Base-by-base conservation (phyloP, 2,113 vertebrate genomes). In the Lichenostomus cassidix region DNA sequence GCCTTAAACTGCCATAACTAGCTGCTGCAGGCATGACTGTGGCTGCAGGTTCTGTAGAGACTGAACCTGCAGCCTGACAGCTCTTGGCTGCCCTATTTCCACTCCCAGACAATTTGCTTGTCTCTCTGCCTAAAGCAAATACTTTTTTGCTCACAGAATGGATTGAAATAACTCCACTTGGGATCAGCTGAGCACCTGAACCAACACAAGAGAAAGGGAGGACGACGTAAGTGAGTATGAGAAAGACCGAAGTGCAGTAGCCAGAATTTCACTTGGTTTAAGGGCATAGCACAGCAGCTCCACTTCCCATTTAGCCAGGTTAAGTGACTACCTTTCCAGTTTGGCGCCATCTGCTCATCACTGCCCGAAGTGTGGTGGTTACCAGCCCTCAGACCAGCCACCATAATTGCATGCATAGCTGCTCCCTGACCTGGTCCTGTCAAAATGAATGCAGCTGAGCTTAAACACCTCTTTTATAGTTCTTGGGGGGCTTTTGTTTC, bases 381-480 rank as follows among this genome's bases (percentile, higher is more conserved):
- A 83, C 76, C 52, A 94, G 89, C 42, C 42, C 76, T 74, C 47
- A 80, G 89, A 93, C 73, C 68, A 90, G 86, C 91, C 91, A 89
- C 47, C 15, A 8, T 95, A 95, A 97, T 94, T 96, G 83, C 55
- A 55, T 74, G 42, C 83, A 81, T 93, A 87, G 83, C 64, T 95
- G 96, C 96, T 95, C 96, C 80, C 64, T 97, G 96, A 95, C 95
- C 95, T 85, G 73, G 89, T 83, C 95, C 91, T 94, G 96, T 96
- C 95, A 96, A 93, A 97, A 81, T 59, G 83, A 97, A 97, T 90
- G 92, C 92, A 92, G 95, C 92, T 93, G 92, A 97, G 92, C 60
- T 90, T 95, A 93, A 97, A 96, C 95, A 97, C 95, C 91, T 95
- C 94, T 95, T 95, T 97, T 96, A 95, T 96, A 90, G 94, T 94